These are phyloP conservation scores for Mormoops blainvillei DNA, from an alignment of 2,113 vertebrate species.

Conservation along the genomic window DNA sequence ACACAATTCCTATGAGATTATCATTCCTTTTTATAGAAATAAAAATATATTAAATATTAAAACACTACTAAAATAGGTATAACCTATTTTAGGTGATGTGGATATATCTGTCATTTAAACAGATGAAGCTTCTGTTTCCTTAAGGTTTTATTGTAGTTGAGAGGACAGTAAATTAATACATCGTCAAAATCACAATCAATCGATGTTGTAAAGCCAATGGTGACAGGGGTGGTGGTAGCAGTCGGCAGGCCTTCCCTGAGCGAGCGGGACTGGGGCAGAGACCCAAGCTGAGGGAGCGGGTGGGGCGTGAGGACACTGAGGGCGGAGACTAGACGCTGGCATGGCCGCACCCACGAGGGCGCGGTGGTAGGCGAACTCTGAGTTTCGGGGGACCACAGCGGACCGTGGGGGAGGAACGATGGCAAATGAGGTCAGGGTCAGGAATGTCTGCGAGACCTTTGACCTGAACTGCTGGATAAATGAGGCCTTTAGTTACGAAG, in stretches of 20 bases:
- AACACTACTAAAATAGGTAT: background rate
- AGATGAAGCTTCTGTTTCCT: background rate
- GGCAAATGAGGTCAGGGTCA: too few relatives aligned
- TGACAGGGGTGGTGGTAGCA: background rate
- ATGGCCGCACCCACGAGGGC: too few relatives aligned
- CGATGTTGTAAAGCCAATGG: background rate
- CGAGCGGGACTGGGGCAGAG: too few relatives aligned
- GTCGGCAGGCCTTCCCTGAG: too few relatives aligned
- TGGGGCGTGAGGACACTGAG: too few relatives aligned
- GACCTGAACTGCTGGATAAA: background rate
- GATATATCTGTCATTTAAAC: background rate
- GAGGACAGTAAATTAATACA: background rate
- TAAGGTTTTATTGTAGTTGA: background rate
- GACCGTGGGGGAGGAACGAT: too few relatives aligned
- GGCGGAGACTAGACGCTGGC: too few relatives aligned
- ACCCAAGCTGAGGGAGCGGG: too few relatives aligned
- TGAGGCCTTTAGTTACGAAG: background rate
- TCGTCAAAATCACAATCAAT: background rate
- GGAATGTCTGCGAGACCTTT: background rate
- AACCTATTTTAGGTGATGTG: background rate
- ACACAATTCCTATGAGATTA: background rate
- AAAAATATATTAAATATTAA: background rate
- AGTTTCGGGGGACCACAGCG: too few relatives aligned
- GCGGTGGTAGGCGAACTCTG: too few relatives aligned
- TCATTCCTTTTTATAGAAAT: background rate